Evolutionary conservation across 2,797 vertebrate genomes (phyloP), one percentile per base, ranked within the genome.

Genomic region (Yasuhikotakia modesta): DNA sequence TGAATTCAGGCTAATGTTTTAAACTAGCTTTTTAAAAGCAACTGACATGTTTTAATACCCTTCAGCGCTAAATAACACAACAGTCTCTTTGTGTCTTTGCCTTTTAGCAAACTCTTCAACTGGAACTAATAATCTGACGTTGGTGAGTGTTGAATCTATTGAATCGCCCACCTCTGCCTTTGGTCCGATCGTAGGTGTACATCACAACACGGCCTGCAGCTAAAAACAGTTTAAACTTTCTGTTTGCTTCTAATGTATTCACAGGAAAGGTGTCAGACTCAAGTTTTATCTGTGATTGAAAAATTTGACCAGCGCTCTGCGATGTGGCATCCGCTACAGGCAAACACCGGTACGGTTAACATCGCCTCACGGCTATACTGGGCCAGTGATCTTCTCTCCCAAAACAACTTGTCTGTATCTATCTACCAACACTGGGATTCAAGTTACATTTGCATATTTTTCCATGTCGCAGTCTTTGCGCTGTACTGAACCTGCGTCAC

Each of bases 391-490:
- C 58, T 52, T 48, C 14, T 17, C 71, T 66, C 35, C 50, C 8
- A 24, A 57, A 67, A 46, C 63, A 67, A 67, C 73, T 58, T 12
- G 0, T 64, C 35, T 76, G 57, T 67, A 67, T 67, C 73, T 7
- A 66, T 76, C 35, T 19, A 66, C 73, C 63, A 21, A 67, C 52
- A 67, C 52, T 19, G 63, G 63, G 63, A 67, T 67, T 67, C 50
- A 67, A 57, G 73, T 75, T 66, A 76, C 35, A n/a, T 57, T 67
- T 67, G 73, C 73, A 67, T 67, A 58, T 17, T 67, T 76, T 76
- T 67, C 22, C 50, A 76, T 67, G 35, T 32, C 21, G 8, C 48
- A 67, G 32, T 21, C 22, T 75, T 67, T 74, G 60, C 13, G 21
- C 48, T 11, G 16, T 3, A 16, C 61, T 60, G 13, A 39, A 64